These are phyloP conservation scores for Semotilus atromaculatus DNA, from an alignment of 2,797 vertebrate genomes.

Conservation along the genomic window DNA sequence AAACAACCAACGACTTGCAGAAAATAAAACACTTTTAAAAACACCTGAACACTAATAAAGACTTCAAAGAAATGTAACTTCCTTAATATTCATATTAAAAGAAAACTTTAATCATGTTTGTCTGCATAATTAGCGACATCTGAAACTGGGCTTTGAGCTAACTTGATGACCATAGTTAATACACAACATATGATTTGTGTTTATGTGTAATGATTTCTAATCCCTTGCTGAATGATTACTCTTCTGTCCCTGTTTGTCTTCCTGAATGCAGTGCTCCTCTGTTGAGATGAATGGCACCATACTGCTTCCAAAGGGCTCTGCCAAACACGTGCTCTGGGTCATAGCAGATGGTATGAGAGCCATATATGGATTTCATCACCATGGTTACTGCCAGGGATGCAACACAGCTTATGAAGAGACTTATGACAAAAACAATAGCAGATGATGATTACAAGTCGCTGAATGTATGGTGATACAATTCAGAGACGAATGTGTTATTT, in stretches of 20 bases:
- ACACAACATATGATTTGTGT: background rate
- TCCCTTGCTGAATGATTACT: background rate
- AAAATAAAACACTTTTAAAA: background rate
- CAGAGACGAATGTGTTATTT: background rate
- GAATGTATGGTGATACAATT: background rate
- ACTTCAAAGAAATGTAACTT: background rate
- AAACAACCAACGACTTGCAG: background rate
- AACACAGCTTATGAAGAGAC: slow-evolving; percentile 20
- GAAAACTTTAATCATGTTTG: background rate
- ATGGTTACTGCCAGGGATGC: slow-evolving; percentile 84
- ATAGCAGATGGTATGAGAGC: slow-evolving; percentile 88
- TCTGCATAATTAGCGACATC: background rate
- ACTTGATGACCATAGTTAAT: background rate
- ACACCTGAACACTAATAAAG: background rate
- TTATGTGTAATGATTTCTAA: background rate
- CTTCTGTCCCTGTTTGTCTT: background rate
- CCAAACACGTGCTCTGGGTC: slow-evolving; percentile 84
- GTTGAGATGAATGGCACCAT: slow-evolving; percentile 80
- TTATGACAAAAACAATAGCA: slow-evolving; percentile 35
- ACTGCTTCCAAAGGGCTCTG: slow-evolving; percentile 81
- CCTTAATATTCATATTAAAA: background rate
- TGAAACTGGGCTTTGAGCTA: background rate
- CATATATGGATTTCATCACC: slow-evolving; percentile 83
- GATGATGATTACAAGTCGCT: slow-evolving; percentile 10
- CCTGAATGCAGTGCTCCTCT: slow-evolving; percentile 66